Evolutionary conservation across 1,140 invertebrate genomes (phyloP).

Genomic region (Cotesia chilonis): DNA sequence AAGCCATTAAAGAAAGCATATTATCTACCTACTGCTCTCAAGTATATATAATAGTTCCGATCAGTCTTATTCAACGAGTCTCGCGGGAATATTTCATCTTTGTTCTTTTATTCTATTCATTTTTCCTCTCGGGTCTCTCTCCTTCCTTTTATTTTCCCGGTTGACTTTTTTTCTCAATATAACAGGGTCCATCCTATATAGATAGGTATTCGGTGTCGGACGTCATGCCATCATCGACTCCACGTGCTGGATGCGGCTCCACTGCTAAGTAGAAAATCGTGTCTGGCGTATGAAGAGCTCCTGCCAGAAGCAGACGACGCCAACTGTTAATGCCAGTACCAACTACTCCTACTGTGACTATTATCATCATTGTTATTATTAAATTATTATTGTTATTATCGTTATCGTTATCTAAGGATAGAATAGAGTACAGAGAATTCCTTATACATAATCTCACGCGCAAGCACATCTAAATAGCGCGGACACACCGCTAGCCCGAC

Average conservation of each 20-base stretch:
- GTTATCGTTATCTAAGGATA: neutral
- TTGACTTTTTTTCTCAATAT: neutral
- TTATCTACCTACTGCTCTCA: constrained; percentile 18
- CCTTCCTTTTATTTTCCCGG: neutral
- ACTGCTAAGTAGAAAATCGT: constrained; percentile 44
- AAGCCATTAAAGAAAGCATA: constrained; percentile 36
- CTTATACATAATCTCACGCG: constrained; percentile 43
- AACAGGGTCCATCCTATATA: constrained; percentile 10
- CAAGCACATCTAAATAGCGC: constrained; percentile 12
- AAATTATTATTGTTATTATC: neutral
- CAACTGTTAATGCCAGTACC: constrained; percentile 34
- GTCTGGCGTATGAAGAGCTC: constrained; percentile 41
- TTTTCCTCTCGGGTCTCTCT: neutral
- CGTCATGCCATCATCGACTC: constrained; percentile 4
- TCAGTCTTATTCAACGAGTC: neutral
- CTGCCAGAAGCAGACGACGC: constrained; percentile 32
- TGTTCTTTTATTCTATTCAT: neutral
- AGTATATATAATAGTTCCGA: neutral
- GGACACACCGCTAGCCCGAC: constrained; percentile 8
- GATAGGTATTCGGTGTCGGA: constrained; percentile 15
- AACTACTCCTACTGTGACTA: neutral
- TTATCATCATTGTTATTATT: neutral
- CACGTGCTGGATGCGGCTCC: neutral
- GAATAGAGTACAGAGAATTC: constrained; percentile 5
- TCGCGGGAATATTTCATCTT: constrained; percentile 13